Evolutionary conservation across 2,888 invertebrate genomes (phyloP), one percentile per base, ranked within the genome.

Genomic region (Sepioteuthis lessoniana): DNA sequence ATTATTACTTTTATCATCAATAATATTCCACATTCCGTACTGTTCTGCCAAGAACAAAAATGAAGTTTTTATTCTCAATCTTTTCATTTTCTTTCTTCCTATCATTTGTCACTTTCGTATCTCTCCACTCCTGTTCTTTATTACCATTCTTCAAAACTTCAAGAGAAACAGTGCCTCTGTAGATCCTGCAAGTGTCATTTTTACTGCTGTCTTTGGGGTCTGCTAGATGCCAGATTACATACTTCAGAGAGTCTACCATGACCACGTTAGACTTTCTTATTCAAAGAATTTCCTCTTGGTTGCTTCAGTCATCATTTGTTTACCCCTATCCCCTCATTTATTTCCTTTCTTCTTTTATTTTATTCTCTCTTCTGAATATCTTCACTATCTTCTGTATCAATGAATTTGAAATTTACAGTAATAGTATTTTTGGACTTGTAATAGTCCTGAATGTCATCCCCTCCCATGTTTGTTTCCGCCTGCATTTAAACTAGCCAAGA

Each of bases 191-290:
- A 76, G 76, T n/a, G 76, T 76, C 35, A 76, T 76, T 76, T 76
- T 76, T 76, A 76, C 76, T 76, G 76, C 76, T 76, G 76, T 76
- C 76, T 76, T 76, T 76, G n/a, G n/a, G 76, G 76, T 76, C 76
- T 76, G n/a, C 76, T 76, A 76, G 76, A 76, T 76, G 25, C 76
- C 76, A 76, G 76, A 76, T 76, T 76, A 76, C 76, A 76, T 76
- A 76, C 76, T 76, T n/a, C 76, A 76, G 76, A 76, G 76, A 76
- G n/a, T 19, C 76, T 76, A 76, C 76, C 76, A 76, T 76, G 76
- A n/a, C 35, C 35, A 76, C 76, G 76, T 76, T 76, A 76, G n/a
- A 35, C 76, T 76, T 76, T 76, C 76, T 35, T 13, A 19, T 13
- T 76, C 76, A 35, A n/a, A 76, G 76, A 76, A 76, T 76, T 76